Base-by-base conservation (phyloP, 37 sponge, comb jelly and placozoan species). In the Oscarella lobularis region DNA sequence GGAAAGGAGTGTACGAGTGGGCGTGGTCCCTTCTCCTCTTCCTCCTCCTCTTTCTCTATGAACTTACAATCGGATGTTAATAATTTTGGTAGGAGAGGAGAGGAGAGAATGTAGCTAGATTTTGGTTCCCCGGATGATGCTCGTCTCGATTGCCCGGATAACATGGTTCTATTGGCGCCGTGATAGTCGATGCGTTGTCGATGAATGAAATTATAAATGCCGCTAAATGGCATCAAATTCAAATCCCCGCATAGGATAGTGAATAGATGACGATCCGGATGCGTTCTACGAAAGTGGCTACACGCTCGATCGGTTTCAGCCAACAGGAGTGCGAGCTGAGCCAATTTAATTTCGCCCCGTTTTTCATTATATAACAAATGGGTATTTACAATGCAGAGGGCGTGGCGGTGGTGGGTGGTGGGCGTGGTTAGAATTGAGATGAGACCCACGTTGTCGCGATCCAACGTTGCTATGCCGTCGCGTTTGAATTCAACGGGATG, bases 331-430 rank as follows among this genome's bases (percentile, higher is more conserved):
- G 35, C 83, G 87, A 72, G 77, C 84, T 98, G 99, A 3, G 95
- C 95, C 1, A 98, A 77, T 65, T 98, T 98, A 2, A 98, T 81
- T 6, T 98, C 99, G 1, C 99, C 99, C 31, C 95, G 88, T 67
- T 88, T 91, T 0, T 94, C 93, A 72, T 94, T 98, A 85, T 77
- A 98, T 38, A 98, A 84, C 3, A 98, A 79, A 75, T 98, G 99
- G 31, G 99, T 94, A 54, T 83, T 94, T 0, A 92, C 99, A 33
- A 98, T 80, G 73, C 92, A 94, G 40, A 94, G 3, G 33, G 36
- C 3, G 31, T n/a, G 6, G 31, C 74, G 67, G 3, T 2, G 40
- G 5, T 4, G 14, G 35, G 33, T 40, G 32, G 35, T 55, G 0
- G 3, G 40, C 30, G 73, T 1, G 31, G 40, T 3, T 35, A 92